These are phyloP conservation scores for Xestia ashworthii DNA, from an alignment of 2,888 invertebrate species.

Conservation along the genomic window DNA sequence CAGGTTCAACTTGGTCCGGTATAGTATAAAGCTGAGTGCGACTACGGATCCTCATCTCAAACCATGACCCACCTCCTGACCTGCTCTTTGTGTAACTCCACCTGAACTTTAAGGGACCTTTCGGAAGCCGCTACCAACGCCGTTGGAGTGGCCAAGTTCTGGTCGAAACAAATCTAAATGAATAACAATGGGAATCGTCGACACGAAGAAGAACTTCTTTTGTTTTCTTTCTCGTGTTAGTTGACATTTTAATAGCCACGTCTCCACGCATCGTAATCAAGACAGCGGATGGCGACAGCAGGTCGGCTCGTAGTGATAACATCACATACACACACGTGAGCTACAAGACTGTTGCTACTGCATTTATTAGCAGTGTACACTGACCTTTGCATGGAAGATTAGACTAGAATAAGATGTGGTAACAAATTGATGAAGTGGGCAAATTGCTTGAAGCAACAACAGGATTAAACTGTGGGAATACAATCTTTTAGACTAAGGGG, in stretches of 20 bases:
- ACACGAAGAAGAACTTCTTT: background rate
- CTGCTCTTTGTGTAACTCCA: too few species aligned
- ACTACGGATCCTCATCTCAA: too few species aligned
- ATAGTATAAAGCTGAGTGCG: too few species aligned
- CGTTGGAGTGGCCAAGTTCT: too few species aligned
- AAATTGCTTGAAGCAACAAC: constrained; percentile 10
- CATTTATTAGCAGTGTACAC: constrained; percentile 39
- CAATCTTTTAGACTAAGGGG: background rate
- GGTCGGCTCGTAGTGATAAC: constrained; percentile 36
- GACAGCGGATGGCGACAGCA: constrained; percentile 16
- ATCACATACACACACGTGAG: constrained; percentile 52
- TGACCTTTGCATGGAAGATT: constrained; percentile 42
- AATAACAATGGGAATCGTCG: too few species aligned
- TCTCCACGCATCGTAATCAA: constrained; percentile 10
- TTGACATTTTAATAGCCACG: constrained; percentile 21
- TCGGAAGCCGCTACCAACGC: too few species aligned
- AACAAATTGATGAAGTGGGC: constrained; percentile 20
- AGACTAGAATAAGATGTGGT: background rate
- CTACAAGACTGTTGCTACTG: constrained; percentile 29
- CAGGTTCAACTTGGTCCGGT: too few species aligned
- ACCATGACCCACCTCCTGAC: too few species aligned
- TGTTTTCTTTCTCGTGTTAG: background rate
- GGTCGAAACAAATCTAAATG: too few species aligned
- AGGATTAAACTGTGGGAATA: background rate
- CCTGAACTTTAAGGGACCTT: too few species aligned